Conservation (phyloP, 1,140 invertebrate genomes). For the Euwallacea fornicatus region DNA sequence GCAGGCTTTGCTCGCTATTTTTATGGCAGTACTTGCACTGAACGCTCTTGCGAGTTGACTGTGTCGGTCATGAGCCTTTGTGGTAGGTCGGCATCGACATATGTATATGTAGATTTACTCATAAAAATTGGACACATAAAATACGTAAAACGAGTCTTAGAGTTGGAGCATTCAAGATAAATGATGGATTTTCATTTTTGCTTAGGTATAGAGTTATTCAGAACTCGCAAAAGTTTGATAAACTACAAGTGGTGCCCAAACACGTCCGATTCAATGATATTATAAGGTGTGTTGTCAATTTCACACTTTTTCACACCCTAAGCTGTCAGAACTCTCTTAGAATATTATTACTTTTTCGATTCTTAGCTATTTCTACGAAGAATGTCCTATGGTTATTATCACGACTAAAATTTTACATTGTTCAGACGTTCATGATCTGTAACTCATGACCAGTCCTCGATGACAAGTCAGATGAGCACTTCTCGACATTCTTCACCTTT, state of each 20-base stretch:
- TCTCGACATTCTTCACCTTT: too few species aligned
- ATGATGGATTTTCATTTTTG: too few species aligned
- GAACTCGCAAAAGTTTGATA: neutral
- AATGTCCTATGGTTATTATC: too few species aligned
- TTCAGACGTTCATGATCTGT: too few species aligned
- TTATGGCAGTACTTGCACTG: slow-evolving; percentile 20
- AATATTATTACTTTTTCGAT: too few species aligned
- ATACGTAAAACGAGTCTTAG: neutral
- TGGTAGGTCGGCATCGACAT: slow-evolving; percentile 24
- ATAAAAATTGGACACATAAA: neutral
- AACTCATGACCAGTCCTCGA: too few species aligned
- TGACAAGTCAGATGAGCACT: too few species aligned
- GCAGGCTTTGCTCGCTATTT: slow-evolving; percentile 23
- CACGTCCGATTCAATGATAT: neutral
- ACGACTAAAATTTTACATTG: too few species aligned
- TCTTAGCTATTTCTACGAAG: too few species aligned
- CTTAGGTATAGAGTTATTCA: neutral
- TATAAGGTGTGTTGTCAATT: too few species aligned
- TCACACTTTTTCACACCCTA: too few species aligned
- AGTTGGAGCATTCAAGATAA: neutral
- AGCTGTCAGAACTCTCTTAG: too few species aligned
- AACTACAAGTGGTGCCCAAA: neutral
- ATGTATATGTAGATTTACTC: slow-evolving; percentile 1
- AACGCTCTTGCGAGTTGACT: slow-evolving; percentile 28
- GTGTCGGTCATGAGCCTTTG: slow-evolving; percentile 32